These are phyloP conservation scores for Hypocryptadius cinnamomeus DNA, from an alignment of 2,113 vertebrate species.

Conservation along the genomic window DNA sequence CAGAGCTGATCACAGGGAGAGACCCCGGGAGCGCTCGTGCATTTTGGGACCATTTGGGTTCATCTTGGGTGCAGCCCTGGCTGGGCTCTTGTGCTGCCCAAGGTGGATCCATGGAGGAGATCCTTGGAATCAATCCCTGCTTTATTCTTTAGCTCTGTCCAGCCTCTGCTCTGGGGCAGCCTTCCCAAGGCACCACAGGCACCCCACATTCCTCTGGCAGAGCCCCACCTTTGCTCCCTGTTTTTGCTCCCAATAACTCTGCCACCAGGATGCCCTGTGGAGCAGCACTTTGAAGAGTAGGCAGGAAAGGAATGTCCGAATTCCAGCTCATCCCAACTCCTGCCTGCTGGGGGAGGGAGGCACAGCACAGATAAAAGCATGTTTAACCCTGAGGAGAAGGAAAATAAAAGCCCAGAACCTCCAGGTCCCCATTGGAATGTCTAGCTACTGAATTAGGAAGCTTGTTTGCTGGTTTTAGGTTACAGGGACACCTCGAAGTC, in stretches of 20 bases:
- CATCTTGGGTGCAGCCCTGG: neutral
- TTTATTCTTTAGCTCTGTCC: neutral
- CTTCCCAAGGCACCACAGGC: neutral
- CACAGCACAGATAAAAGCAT: constrained; percentile 22
- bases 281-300: neutral
- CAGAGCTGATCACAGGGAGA: neutral
- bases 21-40: neutral
- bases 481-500: constrained; percentile 61
- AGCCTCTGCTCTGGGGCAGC: neutral
- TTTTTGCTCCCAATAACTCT: neutral
- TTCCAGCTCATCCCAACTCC: constrained; percentile 15
- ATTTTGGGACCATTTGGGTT: neutral
- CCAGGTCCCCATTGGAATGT: constrained; percentile 56
- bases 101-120: neutral
- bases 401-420: constrained; percentile 54
- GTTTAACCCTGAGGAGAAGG: constrained; percentile 48
- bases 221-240: neutral
- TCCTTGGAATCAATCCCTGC: neutral
- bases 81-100: neutral
- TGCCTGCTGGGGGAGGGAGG: constrained; percentile 33
- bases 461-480: constrained; percentile 62
- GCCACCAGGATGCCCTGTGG: neutral
- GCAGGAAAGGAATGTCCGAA: constrained; percentile 47
- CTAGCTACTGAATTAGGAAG: constrained; percentile 63
- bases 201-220: neutral